phyloP scores from a whole-genome alignment of 2,797 vertebrate species.

The Distichodus sexfasciatus region DNA sequence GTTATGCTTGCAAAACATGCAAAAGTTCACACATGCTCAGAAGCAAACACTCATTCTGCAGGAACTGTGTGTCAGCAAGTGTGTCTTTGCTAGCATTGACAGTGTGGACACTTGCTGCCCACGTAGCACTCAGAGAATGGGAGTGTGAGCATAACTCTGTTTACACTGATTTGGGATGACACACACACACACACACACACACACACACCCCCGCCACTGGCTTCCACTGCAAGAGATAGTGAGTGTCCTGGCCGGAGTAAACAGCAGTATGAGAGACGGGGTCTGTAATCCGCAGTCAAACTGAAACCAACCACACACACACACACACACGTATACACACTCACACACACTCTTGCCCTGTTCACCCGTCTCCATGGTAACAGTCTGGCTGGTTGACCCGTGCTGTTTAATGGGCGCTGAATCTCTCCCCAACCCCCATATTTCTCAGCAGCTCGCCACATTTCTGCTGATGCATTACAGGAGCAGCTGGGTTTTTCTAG shows the following conservation, averaged over 20 bases:
- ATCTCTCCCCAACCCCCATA: constrained; percentile 33
- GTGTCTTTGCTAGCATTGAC: not conserved
- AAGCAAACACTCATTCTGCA: not conserved
- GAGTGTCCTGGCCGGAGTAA: not conserved
- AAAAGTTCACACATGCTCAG: not conserved
- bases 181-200: constrained; percentile 3
- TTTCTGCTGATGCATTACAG: constrained; percentile 40
- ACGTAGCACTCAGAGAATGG: not conserved
- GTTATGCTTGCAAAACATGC: not conserved
- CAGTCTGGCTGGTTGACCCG: constrained; percentile 55
- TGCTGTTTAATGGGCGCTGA: constrained; percentile 53
- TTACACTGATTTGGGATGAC: not conserved
- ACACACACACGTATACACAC: no score
- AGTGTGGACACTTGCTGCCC: no score
- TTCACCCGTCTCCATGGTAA: constrained; percentile 64
- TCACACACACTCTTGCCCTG: constrained; percentile 24
- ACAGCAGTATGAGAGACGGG: constrained; percentile 19
- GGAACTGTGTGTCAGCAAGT: not conserved
- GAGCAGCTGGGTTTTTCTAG: constrained; percentile 33
- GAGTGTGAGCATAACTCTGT: not conserved
- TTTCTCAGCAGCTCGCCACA: constrained; percentile 31
- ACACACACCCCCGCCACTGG: not conserved
- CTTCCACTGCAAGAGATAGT: not conserved
- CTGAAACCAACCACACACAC: no score
- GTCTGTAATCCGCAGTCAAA: constrained; percentile 10